Percentiles rank a stretch among this genome's conserved stretches.
These are phyloP conservation scores for Eidolon dupreanum DNA, from an alignment of 2,797 vertebrate genomes.

Conservation along the genomic window DNA sequence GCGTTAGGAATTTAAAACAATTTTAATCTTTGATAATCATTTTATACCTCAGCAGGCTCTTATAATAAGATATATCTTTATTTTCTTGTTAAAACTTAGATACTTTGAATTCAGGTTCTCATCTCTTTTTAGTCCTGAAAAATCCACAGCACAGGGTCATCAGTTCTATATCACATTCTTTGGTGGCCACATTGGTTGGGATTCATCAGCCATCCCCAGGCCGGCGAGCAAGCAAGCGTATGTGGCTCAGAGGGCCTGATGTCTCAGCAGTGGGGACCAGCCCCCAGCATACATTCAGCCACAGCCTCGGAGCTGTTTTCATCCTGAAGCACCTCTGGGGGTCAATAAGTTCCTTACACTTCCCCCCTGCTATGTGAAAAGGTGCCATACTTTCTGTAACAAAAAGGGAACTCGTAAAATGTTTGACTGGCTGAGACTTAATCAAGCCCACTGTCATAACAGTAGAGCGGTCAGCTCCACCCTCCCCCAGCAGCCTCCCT, in stretches of 20 bases:
- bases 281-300: background rate
- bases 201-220: background rate
- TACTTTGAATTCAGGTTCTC: background rate
- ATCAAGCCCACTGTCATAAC: background rate
- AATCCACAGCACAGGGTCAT: background rate
- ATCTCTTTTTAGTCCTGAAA: background rate
- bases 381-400: background rate
- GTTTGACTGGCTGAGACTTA: background rate
- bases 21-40: conserved; percentile 11
- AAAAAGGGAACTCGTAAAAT: background rate
- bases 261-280: background rate
- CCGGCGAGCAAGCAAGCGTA: no score
- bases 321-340: background rate
- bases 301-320: background rate
- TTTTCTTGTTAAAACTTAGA: background rate
- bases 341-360: background rate
- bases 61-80: background rate
- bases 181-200: background rate
- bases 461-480: background rate
- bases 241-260: background rate
- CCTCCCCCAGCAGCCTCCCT: background rate
- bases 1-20: conserved; percentile 12
- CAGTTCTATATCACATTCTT: background rate
- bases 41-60: background rate
- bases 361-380: background rate